Base-by-base conservation (phyloP, 2,113 vertebrate species). In the Chaetura pelagica region DNA sequence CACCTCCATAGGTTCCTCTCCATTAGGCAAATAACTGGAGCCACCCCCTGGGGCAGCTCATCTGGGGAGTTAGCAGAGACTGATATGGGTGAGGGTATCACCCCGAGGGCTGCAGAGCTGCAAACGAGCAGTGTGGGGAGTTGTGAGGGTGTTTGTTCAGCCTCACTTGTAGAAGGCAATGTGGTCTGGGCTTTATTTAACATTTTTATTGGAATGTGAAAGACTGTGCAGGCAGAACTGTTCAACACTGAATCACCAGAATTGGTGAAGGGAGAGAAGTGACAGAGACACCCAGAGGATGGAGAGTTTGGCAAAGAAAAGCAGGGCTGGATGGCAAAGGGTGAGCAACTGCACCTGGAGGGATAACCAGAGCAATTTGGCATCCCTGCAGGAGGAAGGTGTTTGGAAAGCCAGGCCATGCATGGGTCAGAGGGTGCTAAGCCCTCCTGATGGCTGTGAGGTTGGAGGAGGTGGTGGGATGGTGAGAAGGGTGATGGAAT, bases 381-480 rank as follows among this genome's bases (percentile, higher is more conserved):
- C 61, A 52, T 40, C 80, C 16, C 49, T 51, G 10, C 29, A 46
- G 29, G 21, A 58, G 21, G 42, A 51, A 30, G 16, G 49, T 42
- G n/a, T 71, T 80, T 34, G 62, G 69, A 58, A 81, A 64, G 12
- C 22, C 0, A 1, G 16, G 46, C 16, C 26, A 7, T 32, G 32
- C 48, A 32, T 5, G 7, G 27, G 9, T 19, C 1, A 2, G 30
- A 0, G 3, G 82, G 35, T 2, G 8, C 42, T 55, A 73, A 67
- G 16, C 15, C 27, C 23, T 46, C 23, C 12, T 3, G 2, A 2
- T 3, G 32, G 6, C 49, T 6, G 1, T n/a, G 35, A 69, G 29
- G 19, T 3, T 64, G 54, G 32, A 76, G 49, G n/a, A 52, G 44
- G 7, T 34, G 35, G 4, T 58, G 46, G 46, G 27, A 9, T 48